Evolutionary conservation across 2,797 vertebrate species (phyloP).

Genomic region (Sebastes miniatus): DNA sequence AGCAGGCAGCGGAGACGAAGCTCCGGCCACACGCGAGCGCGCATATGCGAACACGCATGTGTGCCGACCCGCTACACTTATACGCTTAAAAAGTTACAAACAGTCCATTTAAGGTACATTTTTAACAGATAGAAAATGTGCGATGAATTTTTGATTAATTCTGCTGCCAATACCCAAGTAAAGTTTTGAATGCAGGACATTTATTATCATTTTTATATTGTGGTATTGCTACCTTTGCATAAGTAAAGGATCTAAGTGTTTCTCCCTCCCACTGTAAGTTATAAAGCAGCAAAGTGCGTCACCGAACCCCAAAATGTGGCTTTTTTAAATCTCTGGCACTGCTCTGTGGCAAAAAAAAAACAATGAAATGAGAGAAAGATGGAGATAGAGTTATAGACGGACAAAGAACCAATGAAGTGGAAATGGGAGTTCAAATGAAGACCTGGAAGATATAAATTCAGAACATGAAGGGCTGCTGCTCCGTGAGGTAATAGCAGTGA

Average conservation of each 20-base stretch:
- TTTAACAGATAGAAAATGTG: no score
- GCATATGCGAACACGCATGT: no score
- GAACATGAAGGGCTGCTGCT: slow-evolving; percentile 6
- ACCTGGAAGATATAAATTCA: neutral
- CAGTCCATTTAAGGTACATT: no score
- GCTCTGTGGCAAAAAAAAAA: neutral
- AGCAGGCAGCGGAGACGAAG: no score
- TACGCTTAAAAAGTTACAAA: no score
- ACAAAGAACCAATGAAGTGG: neutral
- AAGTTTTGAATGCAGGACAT: neutral
- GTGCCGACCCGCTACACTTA: no score
- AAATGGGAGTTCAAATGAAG: neutral
- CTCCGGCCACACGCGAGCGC: no score
- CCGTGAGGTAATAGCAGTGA: slow-evolving; percentile 9
- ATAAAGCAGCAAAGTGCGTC: neutral
- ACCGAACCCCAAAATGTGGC: neutral
- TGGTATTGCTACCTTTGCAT: neutral
- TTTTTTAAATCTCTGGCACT: neutral
- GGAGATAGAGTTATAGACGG: neutral
- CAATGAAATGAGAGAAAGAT: neutral
- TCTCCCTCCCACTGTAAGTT: neutral
- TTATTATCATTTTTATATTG: neutral
- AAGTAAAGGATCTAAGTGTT: neutral
- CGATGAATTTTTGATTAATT: neutral
- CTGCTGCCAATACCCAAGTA: neutral